phyloP scores from a whole-genome alignment of 2,113 vertebrate species.

The Climacteris rufus region DNA sequence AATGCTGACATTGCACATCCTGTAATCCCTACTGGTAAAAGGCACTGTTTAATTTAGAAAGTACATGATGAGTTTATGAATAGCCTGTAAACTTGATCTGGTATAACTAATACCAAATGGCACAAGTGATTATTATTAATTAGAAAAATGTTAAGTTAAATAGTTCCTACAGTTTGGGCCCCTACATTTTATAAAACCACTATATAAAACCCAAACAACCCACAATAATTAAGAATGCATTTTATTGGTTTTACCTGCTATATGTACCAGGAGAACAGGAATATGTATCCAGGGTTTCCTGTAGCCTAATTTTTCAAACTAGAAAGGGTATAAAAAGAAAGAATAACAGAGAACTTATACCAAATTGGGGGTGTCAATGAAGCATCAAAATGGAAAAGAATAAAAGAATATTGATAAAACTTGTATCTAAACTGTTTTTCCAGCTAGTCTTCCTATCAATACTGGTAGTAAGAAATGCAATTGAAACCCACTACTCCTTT shows the following conservation, averaged over 20 bases:
- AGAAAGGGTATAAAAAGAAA: neutral
- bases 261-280: slow-evolving; percentile 81
- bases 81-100: neutral
- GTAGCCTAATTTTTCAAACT: slow-evolving; percentile 91
- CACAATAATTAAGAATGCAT: neutral
- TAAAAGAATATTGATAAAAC: neutral
- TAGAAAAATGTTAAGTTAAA: neutral
- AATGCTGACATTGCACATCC: neutral
- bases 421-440: neutral
- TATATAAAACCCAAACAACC: neutral
- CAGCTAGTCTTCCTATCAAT: neutral
- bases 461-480: neutral
- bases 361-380: neutral
- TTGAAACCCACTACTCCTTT: neutral
- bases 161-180: neutral
- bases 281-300: slow-evolving; percentile 81
- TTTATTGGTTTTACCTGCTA: slow-evolving; percentile 76
- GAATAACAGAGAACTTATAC: neutral
- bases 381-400: neutral
- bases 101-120: neutral
- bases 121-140: neutral
- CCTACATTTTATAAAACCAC: neutral
- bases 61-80: neutral
- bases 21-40: neutral
- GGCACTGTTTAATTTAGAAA: neutral